Percentiles rank a stretch among this genome's conserved stretches.
These are phyloP conservation scores for Anguilla megastoma DNA, from an alignment of 2,797 vertebrate genomes.

Conservation along the genomic window DNA sequence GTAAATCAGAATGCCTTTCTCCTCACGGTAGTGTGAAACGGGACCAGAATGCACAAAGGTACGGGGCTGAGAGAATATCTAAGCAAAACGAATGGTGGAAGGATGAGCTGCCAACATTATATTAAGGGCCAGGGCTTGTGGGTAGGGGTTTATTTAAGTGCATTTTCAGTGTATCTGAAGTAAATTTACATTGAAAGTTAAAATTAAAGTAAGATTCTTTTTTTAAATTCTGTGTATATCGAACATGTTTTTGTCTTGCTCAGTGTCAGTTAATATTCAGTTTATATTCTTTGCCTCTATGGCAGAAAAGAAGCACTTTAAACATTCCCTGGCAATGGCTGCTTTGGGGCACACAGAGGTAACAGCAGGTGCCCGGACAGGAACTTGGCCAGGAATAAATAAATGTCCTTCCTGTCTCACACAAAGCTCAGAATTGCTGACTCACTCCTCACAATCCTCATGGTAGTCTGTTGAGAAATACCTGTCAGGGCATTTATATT, in stretches of 20 bases:
- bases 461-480: constrained; percentile 9
- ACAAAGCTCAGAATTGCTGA: constrained; percentile 38
- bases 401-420: not conserved
- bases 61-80: not conserved
- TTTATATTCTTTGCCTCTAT: not conserved
- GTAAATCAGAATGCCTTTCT: not conserved
- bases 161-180: not conserved
- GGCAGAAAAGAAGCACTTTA: no score
- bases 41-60: not conserved
- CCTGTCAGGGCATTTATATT: not conserved
- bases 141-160: not conserved
- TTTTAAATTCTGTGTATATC: not conserved
- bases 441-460: constrained; percentile 29
- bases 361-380: not conserved
- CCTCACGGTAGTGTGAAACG: not conserved
- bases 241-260: not conserved
- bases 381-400: not conserved
- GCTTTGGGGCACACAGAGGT: not conserved
- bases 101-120: not conserved
- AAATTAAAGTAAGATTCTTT: not conserved
- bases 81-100: not conserved
- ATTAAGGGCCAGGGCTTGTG: not conserved
- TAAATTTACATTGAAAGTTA: not conserved
- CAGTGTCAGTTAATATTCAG: not conserved
- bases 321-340: not conserved